A percentile compares a stretch with the other conserved stretches of the same genome.
These are phyloP conservation scores for Anagyrus pseudococci DNA, from an alignment of 2,888 invertebrate species.

Conservation along the genomic window DNA sequence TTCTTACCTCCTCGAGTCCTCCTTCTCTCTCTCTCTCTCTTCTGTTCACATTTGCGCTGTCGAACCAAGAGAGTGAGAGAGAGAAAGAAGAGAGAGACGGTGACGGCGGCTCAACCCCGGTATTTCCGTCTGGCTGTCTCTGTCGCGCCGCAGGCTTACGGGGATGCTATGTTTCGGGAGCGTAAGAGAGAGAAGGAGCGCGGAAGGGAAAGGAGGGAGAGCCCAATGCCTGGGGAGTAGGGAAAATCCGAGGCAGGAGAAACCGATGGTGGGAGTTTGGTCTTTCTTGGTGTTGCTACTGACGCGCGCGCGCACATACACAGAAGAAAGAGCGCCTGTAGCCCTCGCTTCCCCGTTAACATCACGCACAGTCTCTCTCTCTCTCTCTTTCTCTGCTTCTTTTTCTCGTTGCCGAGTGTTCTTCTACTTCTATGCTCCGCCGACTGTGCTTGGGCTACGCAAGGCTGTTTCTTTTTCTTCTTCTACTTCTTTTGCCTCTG, in stretches of 20 bases:
- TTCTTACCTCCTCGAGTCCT: background rate
- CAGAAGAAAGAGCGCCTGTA: no score
- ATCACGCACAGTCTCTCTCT: no score
- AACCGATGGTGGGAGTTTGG: conserved; percentile 19
- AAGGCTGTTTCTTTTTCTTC: no score
- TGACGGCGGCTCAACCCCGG: background rate
- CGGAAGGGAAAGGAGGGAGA: background rate
- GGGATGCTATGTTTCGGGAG: no score
- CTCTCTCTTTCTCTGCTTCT: no score
- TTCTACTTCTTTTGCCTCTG: no score
- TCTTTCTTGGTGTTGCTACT: conserved; percentile 17
- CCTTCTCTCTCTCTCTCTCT: background rate
- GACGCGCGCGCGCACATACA: conserved; percentile 3
- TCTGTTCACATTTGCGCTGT: no score
- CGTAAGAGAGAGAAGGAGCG: conserved; percentile 5
- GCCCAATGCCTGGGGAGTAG: conserved; percentile 12
- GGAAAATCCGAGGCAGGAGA: conserved; percentile 21
- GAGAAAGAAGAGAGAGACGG: background rate
- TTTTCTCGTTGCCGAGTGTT: no score
- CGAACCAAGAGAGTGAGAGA: no score
- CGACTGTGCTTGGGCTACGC: no score
- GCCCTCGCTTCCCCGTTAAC: no score
- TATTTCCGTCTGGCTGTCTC: conserved; percentile 19
- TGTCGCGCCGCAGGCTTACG: background rate
- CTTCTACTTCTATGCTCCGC: no score